Conservation (phyloP, 1,140 invertebrate species). For the Sipha flava region DNA sequence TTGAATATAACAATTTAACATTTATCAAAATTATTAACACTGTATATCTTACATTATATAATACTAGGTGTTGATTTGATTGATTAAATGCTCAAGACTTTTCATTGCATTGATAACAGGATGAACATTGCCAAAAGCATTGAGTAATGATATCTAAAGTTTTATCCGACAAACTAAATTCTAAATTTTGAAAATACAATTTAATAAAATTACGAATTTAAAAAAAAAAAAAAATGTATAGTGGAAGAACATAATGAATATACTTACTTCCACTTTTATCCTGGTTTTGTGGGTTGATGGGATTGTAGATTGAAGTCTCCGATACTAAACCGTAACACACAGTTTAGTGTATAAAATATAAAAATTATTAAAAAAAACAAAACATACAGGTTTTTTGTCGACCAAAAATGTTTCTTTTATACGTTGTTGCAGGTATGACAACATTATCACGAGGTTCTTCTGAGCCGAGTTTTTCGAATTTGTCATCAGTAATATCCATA, state of each 20-base stretch:
- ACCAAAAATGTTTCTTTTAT: neutral
- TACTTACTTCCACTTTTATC: neutral
- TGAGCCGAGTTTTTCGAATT: neutral
- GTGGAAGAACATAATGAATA: neutral
- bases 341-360: neutral
- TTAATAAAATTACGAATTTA: neutral
- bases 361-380: neutral
- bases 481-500: conserved; percentile 9
- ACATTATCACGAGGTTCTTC: neutral
- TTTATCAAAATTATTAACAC: too few relatives aligned
- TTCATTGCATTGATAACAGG: conserved; percentile 25
- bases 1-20: too few relatives aligned
- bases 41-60: too few relatives aligned
- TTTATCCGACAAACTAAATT: conserved; percentile 24
- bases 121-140: conserved; percentile 27
- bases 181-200: neutral
- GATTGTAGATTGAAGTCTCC: conserved; percentile 14
- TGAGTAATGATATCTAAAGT: conserved; percentile 18
- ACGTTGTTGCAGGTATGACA: neutral
- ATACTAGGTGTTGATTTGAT: neutral
- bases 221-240: neutral
- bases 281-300: neutral
- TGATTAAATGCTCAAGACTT: neutral
- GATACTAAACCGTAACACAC: conserved; percentile 8
- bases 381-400: conserved; percentile 17